Percentiles rank a stretch among this genome's conserved stretches.
phyloP scores from a whole-genome alignment of 2,797 vertebrate genomes.

The Centroberyx gerrardi region DNA sequence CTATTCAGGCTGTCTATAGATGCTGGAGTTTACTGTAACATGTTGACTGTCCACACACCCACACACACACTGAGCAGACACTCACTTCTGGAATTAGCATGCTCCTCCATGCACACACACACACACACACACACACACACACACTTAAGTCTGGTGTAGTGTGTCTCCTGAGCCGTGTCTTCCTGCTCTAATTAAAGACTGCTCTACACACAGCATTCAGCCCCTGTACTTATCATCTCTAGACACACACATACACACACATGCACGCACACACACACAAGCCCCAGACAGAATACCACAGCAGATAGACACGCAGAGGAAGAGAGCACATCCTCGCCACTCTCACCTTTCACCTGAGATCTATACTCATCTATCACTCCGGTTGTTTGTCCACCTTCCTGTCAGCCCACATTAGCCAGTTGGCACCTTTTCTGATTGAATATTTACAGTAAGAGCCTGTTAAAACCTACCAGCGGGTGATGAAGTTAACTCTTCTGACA shows the following conservation, averaged over 20 bases:
- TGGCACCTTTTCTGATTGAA: slow-evolving; percentile 39
- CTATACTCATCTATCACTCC: slow-evolving; percentile 42
- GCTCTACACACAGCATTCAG: slow-evolving; percentile 60
- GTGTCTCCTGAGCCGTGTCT: slow-evolving; percentile 77
- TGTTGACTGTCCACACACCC: slow-evolving; percentile 3
- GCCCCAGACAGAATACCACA: slow-evolving; percentile 40
- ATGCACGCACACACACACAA: slow-evolving; percentile 47
- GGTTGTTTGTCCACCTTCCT: slow-evolving; percentile 30
- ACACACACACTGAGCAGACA: slow-evolving; percentile 10
- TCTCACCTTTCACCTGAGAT: slow-evolving; percentile 73
- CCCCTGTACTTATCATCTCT: slow-evolving; percentile 85
- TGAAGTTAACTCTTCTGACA: slow-evolving; percentile 41
- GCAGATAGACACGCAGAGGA: slow-evolving; percentile 36
- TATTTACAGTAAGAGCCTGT: slow-evolving; percentile 45
- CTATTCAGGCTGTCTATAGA: slow-evolving; percentile 1
- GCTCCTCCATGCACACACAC: slow-evolving; percentile 40
- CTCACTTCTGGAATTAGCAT: background rate
- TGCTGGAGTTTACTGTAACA: background rate
- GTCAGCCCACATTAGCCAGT: slow-evolving; percentile 14
- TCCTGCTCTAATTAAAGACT: slow-evolving; percentile 88
- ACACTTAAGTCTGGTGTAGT: slow-evolving; percentile 67
- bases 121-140: slow-evolving; percentile 10
- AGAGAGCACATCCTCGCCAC: slow-evolving; percentile 54
- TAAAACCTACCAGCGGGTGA: slow-evolving; percentile 31
- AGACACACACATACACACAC: slow-evolving; percentile 1